Conservation (phyloP, 1,140 invertebrate genomes). For the honey bee (Apis mellifera) region DNA sequence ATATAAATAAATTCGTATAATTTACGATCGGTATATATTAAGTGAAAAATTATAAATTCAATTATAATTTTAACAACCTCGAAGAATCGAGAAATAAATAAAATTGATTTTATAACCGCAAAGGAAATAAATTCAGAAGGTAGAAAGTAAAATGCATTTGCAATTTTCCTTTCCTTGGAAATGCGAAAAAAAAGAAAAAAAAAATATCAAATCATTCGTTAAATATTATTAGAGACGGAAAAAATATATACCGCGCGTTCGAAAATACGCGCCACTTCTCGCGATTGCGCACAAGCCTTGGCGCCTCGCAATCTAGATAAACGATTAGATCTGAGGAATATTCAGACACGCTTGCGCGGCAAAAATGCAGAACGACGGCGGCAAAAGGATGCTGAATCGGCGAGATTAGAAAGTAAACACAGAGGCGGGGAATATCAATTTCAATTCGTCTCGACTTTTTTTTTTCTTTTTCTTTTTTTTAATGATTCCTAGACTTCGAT, state of each 20-base stretch:
- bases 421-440: background rate
- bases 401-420: conserved; percentile 12
- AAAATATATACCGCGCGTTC: background rate
- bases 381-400: background rate
- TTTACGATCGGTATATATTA: background rate
- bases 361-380: background rate
- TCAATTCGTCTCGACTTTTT: background rate
- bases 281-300: background rate
- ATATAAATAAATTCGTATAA: background rate
- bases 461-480: too few species aligned
- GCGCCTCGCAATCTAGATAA: background rate
- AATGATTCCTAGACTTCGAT: background rate
- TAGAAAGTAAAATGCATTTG: too few species aligned
- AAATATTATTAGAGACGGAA: background rate
- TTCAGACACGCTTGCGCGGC: background rate
- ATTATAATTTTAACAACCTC: too few species aligned
- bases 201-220: too few species aligned
- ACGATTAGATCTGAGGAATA: background rate
- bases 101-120: too few species aligned
- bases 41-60: too few species aligned
- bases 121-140: too few species aligned
- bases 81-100: too few species aligned
- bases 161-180: too few species aligned
- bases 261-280: background rate
- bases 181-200: too few species aligned